A percentile compares a stretch with the other conserved stretches of the same genome.
phyloP scores from a whole-genome alignment of 2,797 vertebrate genomes.

The Diglossa cyanea region DNA sequence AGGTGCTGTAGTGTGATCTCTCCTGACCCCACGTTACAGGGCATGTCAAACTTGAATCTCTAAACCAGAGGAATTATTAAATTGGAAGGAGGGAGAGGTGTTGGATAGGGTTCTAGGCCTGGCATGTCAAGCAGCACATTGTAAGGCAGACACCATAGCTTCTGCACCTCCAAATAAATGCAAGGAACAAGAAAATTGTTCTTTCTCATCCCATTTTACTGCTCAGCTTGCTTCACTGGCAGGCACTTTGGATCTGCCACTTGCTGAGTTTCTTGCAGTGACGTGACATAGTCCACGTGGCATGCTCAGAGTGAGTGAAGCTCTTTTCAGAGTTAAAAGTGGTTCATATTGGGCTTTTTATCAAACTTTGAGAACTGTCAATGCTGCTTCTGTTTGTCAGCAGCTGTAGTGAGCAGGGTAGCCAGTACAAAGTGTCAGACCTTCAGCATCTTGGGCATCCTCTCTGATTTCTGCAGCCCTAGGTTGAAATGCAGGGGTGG shows the following conservation, averaged over 20 bases:
- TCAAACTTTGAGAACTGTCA: background rate
- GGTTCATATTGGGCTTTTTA: background rate
- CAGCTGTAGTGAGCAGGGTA: background rate
- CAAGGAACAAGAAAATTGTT: background rate
- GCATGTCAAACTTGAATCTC: background rate
- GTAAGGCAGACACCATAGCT: background rate
- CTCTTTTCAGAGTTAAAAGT: background rate
- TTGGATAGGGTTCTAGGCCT: background rate
- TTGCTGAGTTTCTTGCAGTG: background rate
- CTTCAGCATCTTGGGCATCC: background rate
- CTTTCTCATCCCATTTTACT: background rate
- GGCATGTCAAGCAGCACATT: background rate
- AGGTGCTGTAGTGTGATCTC: background rate
- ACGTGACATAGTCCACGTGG: accelerated
- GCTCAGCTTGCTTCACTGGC: accelerated
- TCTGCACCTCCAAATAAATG: background rate
- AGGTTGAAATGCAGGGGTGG: background rate
- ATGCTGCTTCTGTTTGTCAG: background rate
- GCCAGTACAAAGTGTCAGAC: background rate
- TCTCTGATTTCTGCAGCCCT: background rate
- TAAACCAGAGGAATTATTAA: background rate
- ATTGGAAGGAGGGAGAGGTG: background rate
- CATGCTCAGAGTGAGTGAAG: background rate
- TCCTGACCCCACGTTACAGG: accelerated
- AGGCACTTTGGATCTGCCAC: background rate